Percentiles rank a stretch among this genome's conserved stretches.
Evolutionary conservation across 1,140 invertebrate species (phyloP).

Genomic region (Mactra quadrangularis): DNA sequence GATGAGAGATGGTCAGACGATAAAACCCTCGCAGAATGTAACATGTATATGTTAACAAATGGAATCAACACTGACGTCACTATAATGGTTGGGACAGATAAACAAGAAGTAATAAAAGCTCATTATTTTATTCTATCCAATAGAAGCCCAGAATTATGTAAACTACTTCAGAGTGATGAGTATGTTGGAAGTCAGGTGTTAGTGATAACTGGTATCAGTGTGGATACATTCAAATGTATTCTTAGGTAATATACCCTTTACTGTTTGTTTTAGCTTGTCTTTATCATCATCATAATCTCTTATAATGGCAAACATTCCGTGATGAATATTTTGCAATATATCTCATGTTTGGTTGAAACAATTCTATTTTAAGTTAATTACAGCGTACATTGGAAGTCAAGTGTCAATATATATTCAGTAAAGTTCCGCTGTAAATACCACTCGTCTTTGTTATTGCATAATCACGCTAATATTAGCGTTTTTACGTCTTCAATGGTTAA

Average conservation of each 20-base stretch:
- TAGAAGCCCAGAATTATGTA: conserved; percentile 59
- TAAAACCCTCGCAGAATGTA: conserved; percentile 55
- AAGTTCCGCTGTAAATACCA: too few species aligned
- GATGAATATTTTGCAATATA: too few species aligned
- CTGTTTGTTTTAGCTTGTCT: too few species aligned
- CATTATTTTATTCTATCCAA: conserved; percentile 57
- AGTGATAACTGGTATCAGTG: not conserved
- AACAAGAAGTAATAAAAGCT: conserved; percentile 20
- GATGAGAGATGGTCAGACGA: conserved; percentile 35
- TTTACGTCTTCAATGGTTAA: too few species aligned
- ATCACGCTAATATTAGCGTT: too few species aligned
- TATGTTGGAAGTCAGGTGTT: conserved; percentile 10
- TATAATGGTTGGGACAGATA: conserved; percentile 47
- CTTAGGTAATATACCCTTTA: conserved; percentile 37
- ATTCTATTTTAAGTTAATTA: too few species aligned
- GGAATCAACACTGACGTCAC: conserved; percentile 63
- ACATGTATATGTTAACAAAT: conserved; percentile 51
- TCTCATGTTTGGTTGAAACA: too few species aligned
- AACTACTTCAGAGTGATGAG: conserved; percentile 31
- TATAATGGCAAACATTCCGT: too few species aligned
- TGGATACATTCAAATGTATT: not conserved
- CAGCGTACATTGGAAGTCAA: too few species aligned
- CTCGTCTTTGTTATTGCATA: too few species aligned
- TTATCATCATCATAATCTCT: too few species aligned
- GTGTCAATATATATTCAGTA: too few species aligned